Evolutionary conservation across 2,797 vertebrate species (phyloP), one percentile per base, ranked within the genome.

Genomic region (Onychomys leucogaster): DNA sequence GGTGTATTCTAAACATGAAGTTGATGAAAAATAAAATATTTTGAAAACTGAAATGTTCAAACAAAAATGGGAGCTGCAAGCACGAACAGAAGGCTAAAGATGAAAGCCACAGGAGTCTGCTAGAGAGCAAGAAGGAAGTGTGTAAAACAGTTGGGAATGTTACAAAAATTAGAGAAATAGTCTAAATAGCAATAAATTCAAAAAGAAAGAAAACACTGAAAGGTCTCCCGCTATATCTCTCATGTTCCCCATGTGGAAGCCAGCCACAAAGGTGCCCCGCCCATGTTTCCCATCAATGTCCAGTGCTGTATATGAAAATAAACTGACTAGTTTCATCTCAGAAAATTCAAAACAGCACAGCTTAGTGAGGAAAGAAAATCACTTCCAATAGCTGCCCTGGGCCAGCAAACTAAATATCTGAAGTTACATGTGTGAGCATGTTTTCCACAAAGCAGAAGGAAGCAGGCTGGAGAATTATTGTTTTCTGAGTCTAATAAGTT

Each of bases 321-420:
- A n/a, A 92, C 43, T 73, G 63, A 88, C 61, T 57, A 12, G 75
- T 57, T 69, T 89, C 37, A 27, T 67, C 37, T 83, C 46, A 93
- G 89, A 94, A 94, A 89, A 97, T 89, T 93, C 61, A 89, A 96
- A 94, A 95, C 17, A 88, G 57, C 75, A 97, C 83, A 49, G 55
- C 32, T 80, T 95, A 63, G 19, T 46, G 49, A 77, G 25, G 8
- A 63, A 69, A 49, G 69, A 49, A 80, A 37, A 32, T n/a, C 4
- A 12, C 46, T 86, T 78, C 82, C 57, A 92, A 88, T 76, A 89
- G 57, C 32, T 73, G 43, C 55, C 43, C 0, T 89, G 49, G 23
- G n/a, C 77, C 86, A 95, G 89, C 49, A 37, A 59, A 94, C 86
- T 6, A 52, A 85, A 2, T 81, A 41, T 73, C 67, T 88, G 46